Evolutionary conservation across 92 coral and sea anemone species (phyloP), one percentile per base, ranked within the genome.

Genomic region (Epizoanthus fatuus): DNA sequence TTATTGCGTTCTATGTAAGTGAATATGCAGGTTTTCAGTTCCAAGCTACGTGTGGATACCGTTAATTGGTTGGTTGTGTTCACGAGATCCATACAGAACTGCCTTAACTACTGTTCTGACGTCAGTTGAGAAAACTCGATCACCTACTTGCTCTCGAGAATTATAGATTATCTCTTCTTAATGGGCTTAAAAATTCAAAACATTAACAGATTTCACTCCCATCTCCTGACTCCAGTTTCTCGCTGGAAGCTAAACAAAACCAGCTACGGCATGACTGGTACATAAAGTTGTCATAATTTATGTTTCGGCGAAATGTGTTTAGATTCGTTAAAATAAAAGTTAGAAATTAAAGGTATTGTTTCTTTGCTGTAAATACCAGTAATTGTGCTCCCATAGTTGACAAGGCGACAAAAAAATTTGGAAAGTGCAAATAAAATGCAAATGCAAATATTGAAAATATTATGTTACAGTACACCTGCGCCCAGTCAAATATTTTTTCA

Each of bases 401-500:
- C 70, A 42, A 77, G 69, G 15, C 69, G 47, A 74, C 79, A 74
- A 32, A 74, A 73, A 51, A 29, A 54, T 52, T 42, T 60, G 69
- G 51, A 77, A 77, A 77, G 15, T n/a, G n/a, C n/a, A n/a, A n/a
- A n/a, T n/a, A n/a, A n/a, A n/a, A n/a, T n/a, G n/a, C n/a, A n/a
- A n/a, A n/a, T n/a, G 70, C 82, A 77, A 77, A 60, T 60, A 77
- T 17, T 58, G 42, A 7, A 19, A 59, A 40, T 37, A 47, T 69
- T 59, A 15, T 42, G 69, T 77, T 40, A 44, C 69, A 77, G 25
- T 42, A 42, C 82, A 77, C 82, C 82, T 77, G 70, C 69, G 3
- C 64, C 19, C 44, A 42, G 7, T 13, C 32, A 60, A 5, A 40
- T 40, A 20, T 22, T 22, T 12, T 55, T n/a, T 45, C 44, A 39